Conservation (phyloP, 2,888 invertebrate genomes). For the Candidula unifasciata region DNA sequence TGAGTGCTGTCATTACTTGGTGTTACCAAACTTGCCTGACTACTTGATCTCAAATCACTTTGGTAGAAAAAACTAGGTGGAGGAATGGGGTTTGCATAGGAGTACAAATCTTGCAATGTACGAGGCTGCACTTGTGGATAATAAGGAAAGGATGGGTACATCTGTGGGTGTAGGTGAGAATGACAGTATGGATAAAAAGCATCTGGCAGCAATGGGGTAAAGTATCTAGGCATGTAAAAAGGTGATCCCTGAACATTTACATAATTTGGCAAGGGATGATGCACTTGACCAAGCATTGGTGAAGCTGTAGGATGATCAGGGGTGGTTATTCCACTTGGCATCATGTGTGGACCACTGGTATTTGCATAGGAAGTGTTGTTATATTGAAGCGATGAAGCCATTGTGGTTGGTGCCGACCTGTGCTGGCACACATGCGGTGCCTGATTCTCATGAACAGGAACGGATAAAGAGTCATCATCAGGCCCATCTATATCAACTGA, state of each 20-base stretch:
- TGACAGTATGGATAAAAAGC: neutral
- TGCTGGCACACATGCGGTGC: neutral
- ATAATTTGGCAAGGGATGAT: neutral
- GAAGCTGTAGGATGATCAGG: neutral
- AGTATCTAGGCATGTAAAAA: neutral
- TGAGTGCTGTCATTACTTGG: neutral
- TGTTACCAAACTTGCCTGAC: neutral
- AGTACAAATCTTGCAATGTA: conserved; percentile 7
- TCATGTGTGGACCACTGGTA: neutral
- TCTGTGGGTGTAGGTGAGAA: neutral
- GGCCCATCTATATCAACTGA: conserved; percentile 27
- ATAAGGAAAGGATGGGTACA: neutral
- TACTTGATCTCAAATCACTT: neutral
- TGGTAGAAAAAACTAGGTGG: neutral
- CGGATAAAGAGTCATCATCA: neutral
- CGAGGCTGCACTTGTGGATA: neutral
- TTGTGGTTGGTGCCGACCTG: neutral
- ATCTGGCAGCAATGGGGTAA: neutral
- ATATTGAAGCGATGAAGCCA: neutral
- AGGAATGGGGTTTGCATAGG: conserved; percentile 15
- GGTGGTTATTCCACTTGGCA: neutral
- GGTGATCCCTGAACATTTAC: neutral
- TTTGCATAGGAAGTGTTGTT: neutral
- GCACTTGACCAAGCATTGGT: neutral
- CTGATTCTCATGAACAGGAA: neutral